Conservation (phyloP, 2,113 vertebrate genomes). For the Scomber scombrus region DNA sequence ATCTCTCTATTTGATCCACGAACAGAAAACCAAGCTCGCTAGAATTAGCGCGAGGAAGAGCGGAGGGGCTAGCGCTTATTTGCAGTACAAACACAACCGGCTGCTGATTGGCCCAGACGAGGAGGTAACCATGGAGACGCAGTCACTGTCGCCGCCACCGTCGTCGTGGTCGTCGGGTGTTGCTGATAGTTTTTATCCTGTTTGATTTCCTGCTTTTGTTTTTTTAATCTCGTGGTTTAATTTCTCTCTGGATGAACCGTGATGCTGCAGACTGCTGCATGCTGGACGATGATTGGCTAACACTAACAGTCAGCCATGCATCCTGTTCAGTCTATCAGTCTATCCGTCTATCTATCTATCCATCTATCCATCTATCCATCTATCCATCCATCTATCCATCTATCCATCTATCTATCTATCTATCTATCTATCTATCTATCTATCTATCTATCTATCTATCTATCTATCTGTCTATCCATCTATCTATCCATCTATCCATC, state of each 20-base stretch:
- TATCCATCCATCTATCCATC: not conserved
- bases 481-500: not conserved
- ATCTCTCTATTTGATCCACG: slow-evolving; percentile 74
- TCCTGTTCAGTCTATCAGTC: too few species aligned
- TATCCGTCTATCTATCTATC: not conserved
- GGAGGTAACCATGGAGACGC: slow-evolving; percentile 84
- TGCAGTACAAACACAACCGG: slow-evolving; percentile 93
- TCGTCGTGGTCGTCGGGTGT: slow-evolving; percentile 20
- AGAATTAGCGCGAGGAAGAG: slow-evolving; percentile 91
- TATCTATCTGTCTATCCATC: too few species aligned
- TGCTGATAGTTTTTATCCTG: slow-evolving; percentile 12
- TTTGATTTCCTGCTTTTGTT: not conserved
- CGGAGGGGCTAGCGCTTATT: slow-evolving; percentile 90
- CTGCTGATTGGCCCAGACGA: slow-evolving; percentile 87
- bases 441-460: not conserved
- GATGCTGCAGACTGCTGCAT: slow-evolving; percentile 50
- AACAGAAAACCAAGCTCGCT: slow-evolving; percentile 93
- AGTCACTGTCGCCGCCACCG: too few species aligned
- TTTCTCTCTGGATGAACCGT: slow-evolving; percentile 15
- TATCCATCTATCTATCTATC: not conserved
- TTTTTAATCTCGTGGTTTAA: slow-evolving; percentile 15
- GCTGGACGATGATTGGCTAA: slow-evolving; percentile 30
- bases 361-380: not conserved
- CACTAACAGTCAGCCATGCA: not conserved
- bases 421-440: not conserved